Base-by-base conservation (phyloP, 2,113 vertebrate species). In the Pseudois nayaur region DNA sequence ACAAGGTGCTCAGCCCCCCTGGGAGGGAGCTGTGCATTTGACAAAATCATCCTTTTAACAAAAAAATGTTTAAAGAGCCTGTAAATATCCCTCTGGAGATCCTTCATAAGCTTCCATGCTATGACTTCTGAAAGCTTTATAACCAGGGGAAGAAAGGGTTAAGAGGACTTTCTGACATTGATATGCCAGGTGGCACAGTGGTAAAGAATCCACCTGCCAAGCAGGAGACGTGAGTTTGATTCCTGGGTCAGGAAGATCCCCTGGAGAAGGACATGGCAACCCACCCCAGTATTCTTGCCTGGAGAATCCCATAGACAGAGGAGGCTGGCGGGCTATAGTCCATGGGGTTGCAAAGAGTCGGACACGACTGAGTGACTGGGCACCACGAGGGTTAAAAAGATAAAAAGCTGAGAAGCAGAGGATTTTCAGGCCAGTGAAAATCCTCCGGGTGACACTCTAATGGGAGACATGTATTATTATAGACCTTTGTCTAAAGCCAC, bases 381-480 rank as follows among this genome's bases (percentile, higher is more conserved):
- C n/a, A 40, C n/a, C 19, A 71, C 0, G 17, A 71, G 67, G n/a
- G n/a, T 71, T 71, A 40, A 21, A 9, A 76, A 43, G 23, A 31
- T 17, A 79, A 21, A 29, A 2, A 15, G 54, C 31, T 0, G 27
- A 10, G 43, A 31, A 33, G 64, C 64, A 54, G 76, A 94, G n/a
- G 62, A 6, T 5, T 12, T 19, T 43, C 6, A 48, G 62, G 79
- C 25, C 43, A 43, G 27, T 12, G 54, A 78, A 43, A 54, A n/a
- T 10, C 6, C 50, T 57, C 36, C 1, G 3, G 6, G 9, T 7
- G 57, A 31, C 8, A 13, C 40, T 6, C 1, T 55, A 7, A 15
- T 1, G 11, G 67, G 19, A 55, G 55, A 23, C 0, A 2, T 12
- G 10, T 0, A 15, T 52, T 50, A 3, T 52, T 4, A 71, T 1